Evolutionary conservation across 1,140 invertebrate species (phyloP), one percentile per base, ranked within the genome.

Genomic region (Leptinotarsa lineolata): DNA sequence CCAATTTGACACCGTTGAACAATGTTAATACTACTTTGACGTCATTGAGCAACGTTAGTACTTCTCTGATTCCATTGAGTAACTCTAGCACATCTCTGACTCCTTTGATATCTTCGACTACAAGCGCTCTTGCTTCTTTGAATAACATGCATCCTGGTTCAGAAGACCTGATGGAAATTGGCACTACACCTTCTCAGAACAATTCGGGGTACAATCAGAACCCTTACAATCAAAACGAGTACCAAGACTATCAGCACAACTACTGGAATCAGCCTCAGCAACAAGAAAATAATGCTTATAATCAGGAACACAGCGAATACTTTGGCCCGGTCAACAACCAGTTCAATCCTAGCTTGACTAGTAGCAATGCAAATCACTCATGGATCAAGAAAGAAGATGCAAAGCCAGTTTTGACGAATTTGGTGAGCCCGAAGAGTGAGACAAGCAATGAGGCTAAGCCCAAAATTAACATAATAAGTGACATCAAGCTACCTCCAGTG

Each of bases 381-480:
- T 78, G 74, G 76, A 68, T 78, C 15, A 73, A 77, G 44, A 76
- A 72, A 68, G 77, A 76, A 64, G 77, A 78, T 21, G 58, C 22
- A 8, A 80, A 74, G 54, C 54, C 75, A n/a, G 73, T 73, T 70
- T 65, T 79, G n/a, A 77, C 80, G 15, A 76, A 78, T 39, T 30
- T 69, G 48, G 72, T 68, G 20, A 82, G 72, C 73, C 72, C 79
- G 3, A 82, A 82, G 70, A 74, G 60, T 30, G 81, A 83, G 46
- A 73, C 67, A 12, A 80, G 79, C 61, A 78, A 74, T 21, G 77
- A 80, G 18, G 72, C 77, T 6, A 84, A 84, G 76, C 83, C 83
- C 4, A 84, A 84, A 73, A 84, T 84, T 64, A 84, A 84, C 64
- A 84, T 84, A 45, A 81, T 84, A 20, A 84, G 83, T 74, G 82